Conservation (phyloP, 2,113 vertebrate species). For the Dascyllus trimaculatus region DNA sequence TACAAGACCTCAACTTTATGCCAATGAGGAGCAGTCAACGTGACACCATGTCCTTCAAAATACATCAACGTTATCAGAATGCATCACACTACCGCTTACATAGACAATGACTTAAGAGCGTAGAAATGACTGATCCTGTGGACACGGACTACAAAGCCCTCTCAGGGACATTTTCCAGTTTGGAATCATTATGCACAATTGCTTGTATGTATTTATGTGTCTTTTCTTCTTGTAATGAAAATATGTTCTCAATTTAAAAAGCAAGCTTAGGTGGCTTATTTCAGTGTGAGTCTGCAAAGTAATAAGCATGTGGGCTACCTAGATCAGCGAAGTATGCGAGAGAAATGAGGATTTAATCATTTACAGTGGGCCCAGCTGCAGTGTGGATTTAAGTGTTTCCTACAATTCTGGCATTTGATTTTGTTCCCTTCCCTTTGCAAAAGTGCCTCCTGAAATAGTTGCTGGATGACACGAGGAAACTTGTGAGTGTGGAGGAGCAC, state of each 20-base stretch:
- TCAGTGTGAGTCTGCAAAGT: no score
- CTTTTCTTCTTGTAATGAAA: background rate
- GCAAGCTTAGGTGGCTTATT: background rate
- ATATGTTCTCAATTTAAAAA: no score
- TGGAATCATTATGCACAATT: background rate
- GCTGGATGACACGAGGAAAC: background rate
- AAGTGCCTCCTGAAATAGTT: background rate
- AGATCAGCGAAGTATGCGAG: background rate
- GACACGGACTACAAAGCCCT: background rate
- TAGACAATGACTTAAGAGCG: no score
- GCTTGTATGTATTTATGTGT: no score
- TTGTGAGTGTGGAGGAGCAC: constrained; percentile 13
- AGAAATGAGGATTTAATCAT: background rate
- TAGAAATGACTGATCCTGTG: no score
- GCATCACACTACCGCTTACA: no score
- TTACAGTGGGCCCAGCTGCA: background rate
- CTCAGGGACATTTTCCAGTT: background rate
- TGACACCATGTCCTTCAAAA: no score
- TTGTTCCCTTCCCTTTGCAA: constrained; percentile 3
- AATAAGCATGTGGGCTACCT: background rate
- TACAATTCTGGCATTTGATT: constrained; percentile 2
- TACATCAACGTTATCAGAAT: no score
- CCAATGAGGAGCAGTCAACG: no score
- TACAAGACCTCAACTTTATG: no score
- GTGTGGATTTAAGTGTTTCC: background rate